These are phyloP conservation scores for Papilio machaon DNA, from an alignment of 1,140 invertebrate genomes.

Conservation along the genomic window DNA sequence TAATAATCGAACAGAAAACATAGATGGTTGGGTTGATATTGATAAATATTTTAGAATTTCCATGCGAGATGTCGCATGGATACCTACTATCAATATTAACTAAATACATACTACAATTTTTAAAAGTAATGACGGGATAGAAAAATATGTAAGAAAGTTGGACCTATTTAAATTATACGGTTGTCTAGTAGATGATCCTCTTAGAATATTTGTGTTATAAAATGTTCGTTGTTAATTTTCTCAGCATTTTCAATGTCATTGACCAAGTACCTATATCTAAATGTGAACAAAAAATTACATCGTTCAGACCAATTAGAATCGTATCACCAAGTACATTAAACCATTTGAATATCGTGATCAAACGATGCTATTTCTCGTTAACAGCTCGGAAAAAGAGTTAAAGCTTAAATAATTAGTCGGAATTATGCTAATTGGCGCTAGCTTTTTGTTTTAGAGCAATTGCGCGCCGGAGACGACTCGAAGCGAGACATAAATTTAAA, in stretches of 20 bases:
- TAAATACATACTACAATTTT: no score
- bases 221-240: no score
- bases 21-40: background rate
- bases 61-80: no score
- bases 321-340: constrained; percentile 14
- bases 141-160: no score
- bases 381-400: constrained; percentile 18
- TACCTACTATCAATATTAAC: no score
- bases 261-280: background rate
- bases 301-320: background rate
- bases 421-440: constrained; percentile 38
- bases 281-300: constrained; percentile 3
- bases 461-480: constrained; percentile 26
- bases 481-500: constrained; percentile 40
- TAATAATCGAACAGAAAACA: background rate
- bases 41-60: background rate
- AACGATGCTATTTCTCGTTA: constrained; percentile 29
- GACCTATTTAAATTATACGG: no score
- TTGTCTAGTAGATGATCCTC: no score
- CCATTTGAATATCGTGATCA: constrained; percentile 32
- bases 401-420: constrained; percentile 33
- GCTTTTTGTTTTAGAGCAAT: constrained; percentile 38
- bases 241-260: background rate
- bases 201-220: no score
- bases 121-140: no score